Evolutionary conservation across 64 coral and sea anemone species (phyloP), one percentile per base, ranked within the genome.

Genomic region (Porites lutea): DNA sequence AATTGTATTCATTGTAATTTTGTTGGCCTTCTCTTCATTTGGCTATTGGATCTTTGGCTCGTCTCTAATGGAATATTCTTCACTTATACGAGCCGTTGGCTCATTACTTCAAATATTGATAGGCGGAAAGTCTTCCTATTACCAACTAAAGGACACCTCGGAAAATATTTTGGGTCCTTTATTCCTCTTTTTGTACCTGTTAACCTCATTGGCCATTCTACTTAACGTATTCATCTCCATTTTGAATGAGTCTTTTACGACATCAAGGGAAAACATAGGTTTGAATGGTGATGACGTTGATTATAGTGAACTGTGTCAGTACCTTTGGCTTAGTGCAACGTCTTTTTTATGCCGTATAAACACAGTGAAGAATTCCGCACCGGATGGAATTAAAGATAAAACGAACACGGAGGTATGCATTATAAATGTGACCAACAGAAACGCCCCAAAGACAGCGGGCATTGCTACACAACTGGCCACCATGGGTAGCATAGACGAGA

Each of bases 171-270:
- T 93, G 0, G 92, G 92, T 18, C 92, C 92, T 1, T 6, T 82
- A 21, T 93, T 93, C 50, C 72, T 74, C 19, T 93, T 93, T 71
- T 65, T 88, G 4, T 93, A 89, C 55, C 72, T 88, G 75, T 8
- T 88, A 15, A 72, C 76, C 10, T 66, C 59, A 52, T 59, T 82
- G 14, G 55, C 64, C 21, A 72, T 93, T 15, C 20, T 93, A 3
- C 65, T 93, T 12, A 93, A 88, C 57, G 87, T 88, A 48, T 93
- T 93, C 46, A 19, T 93, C 2, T 85, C 92, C 13, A 93, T 93
- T 61, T 78, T 93, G 3, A 88, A 93, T 58, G 65, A 88, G 9
- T 93, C 84, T 19, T 93, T 88, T 54, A 63, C 55, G 69, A 65
- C 37, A 60, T 77, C 90, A 66, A 87, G 50, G 46, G 82, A 87